Evolutionary conservation across 2,797 vertebrate species (phyloP).

Genomic region (Pampus argenteus): DNA sequence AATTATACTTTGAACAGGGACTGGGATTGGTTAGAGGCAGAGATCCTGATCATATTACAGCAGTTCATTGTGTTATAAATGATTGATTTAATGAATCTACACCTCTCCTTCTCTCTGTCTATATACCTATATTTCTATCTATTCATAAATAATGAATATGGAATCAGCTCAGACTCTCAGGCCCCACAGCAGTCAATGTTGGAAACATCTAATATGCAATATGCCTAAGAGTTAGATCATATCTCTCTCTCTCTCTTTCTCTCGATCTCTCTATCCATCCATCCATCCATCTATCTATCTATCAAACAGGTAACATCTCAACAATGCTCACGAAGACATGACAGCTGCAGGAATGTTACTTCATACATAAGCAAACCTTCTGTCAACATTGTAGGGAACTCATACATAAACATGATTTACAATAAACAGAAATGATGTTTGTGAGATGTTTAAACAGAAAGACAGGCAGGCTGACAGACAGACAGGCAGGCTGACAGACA

Average conservation of each 20-base stretch:
- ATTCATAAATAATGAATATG: constrained; percentile 15
- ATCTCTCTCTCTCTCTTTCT: constrained; percentile 2
- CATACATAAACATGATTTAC: constrained; percentile 67
- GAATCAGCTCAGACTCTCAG: constrained; percentile 15
- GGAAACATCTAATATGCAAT: constrained; percentile 53
- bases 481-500: neutral
- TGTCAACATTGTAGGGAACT: constrained; percentile 46
- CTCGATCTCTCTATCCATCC: no score
- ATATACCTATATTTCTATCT: neutral
- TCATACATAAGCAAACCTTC: constrained; percentile 25
- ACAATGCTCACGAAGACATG: constrained; percentile 35
- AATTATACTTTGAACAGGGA: constrained; percentile 57
- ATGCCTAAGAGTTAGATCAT: constrained; percentile 21
- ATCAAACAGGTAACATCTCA: constrained; percentile 22
- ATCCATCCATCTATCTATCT: constrained; percentile 4
- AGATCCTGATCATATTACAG: constrained; percentile 26
- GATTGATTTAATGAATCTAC: constrained; percentile 10
- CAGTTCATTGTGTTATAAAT: constrained; percentile 13
- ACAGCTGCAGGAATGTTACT: constrained; percentile 21
- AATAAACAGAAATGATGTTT: constrained; percentile 66
- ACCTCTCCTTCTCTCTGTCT: neutral
- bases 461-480: constrained; percentile 36
- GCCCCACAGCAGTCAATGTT: constrained; percentile 25
- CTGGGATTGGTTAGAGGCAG: constrained; percentile 20
- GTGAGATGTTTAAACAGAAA: constrained; percentile 55